Evolutionary conservation across 2,113 vertebrate species (phyloP), one percentile per base, ranked within the genome.

Genomic region (Proterorhinus semilunaris): DNA sequence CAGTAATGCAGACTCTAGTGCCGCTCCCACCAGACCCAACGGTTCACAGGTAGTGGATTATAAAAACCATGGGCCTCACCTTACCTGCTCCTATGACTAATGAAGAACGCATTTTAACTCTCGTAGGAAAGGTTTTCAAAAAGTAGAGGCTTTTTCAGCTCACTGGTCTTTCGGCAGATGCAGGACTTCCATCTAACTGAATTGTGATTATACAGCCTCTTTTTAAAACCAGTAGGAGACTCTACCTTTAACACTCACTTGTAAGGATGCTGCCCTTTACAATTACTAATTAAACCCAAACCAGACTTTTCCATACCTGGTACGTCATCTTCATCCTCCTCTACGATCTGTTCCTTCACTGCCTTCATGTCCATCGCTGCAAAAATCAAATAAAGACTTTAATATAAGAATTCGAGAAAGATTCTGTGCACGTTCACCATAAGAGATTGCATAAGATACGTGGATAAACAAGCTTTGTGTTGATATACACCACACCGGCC

Each of bases 241-340:
- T 21, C 21, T 21, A 21, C 21, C 21, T 21, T 21, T 21, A 21
- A 21, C 21, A 21, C 21, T 10, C 47, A n/a, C 5, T 52, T 52
- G 15, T 52, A 52, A 52, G 16, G 15, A 6, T 7, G 8, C 6
- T 48, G 13, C 13, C 49, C 13, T 7, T 51, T 1, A 6, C 49
- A 17, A 17, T 5, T 3, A 3, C 27, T 3, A 36, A 36, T 36
- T 4, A 36, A 36, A 36, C 11, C 11, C 10, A 16, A 21, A 21
- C 9, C 7, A 62, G 55, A 0, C 42, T 6, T 43, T n/a, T 74
- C 46, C 62, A 17, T 93, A 98, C 97, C 97, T 91, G 97, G 97
- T 78, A 99, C 97, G 45, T 99, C 96, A n/a, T 99, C 98, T 59
- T 99, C 97, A 72, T 99, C 97, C 74, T 99, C 97, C 71, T 99